Conservation (phyloP, 2,888 invertebrate genomes). For the Polietes domitor region DNA sequence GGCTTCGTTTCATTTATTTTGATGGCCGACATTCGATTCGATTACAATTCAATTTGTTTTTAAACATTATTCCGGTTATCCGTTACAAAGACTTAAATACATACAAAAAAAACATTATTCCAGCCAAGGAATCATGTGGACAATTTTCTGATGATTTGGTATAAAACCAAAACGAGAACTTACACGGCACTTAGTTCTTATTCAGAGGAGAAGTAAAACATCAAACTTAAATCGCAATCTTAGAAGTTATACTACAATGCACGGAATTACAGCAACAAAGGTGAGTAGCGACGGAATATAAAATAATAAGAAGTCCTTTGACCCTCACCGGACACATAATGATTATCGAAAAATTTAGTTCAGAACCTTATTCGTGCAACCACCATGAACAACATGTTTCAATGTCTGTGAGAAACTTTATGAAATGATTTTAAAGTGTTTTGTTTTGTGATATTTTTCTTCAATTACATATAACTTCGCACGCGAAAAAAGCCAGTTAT, state of each 20-base stretch:
- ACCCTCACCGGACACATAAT: too few relatives aligned
- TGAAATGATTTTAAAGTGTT: too few relatives aligned
- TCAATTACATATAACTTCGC: too few relatives aligned
- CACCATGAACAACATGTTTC: too few relatives aligned
- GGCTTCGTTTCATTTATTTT: background rate
- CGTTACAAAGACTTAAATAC: background rate
- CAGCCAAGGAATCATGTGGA: background rate
- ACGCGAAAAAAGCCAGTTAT: too few relatives aligned
- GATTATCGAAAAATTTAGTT: too few relatives aligned
- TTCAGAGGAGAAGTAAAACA: background rate
- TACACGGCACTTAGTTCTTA: background rate
- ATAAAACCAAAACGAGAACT: conserved; percentile 11
- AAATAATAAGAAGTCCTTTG: too few relatives aligned
- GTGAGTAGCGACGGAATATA: background rate
- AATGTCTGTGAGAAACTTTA: too few relatives aligned
- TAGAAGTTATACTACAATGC: background rate
- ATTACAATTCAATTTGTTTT: background rate
- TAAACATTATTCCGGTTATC: background rate
- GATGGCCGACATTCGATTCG: background rate
- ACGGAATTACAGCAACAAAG: background rate
- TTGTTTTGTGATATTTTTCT: too few relatives aligned
- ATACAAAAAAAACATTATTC: conserved; percentile 5
- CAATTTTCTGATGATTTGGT: background rate
- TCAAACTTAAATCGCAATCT: background rate
- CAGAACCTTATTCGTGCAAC: too few relatives aligned